Base-by-base conservation (phyloP, 2,113 vertebrate species). In the Edolisoma coerulescens region DNA sequence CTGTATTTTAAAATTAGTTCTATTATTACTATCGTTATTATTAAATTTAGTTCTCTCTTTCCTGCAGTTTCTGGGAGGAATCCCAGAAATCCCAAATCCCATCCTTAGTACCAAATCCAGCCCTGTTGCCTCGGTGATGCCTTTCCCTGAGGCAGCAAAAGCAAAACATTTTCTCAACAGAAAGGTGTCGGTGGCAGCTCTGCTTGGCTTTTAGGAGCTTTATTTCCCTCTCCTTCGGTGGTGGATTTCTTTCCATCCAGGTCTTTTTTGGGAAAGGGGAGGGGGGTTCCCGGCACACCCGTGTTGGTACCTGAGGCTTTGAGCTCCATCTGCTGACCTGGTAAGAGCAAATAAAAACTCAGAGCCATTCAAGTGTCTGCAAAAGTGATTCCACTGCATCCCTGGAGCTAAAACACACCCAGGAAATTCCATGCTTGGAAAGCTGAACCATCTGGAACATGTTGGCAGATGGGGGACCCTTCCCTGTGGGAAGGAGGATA, bases 171-270 rank as follows among this genome's bases (percentile, higher is more conserved):
- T 37, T n/a, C 5, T 42, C 21, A 33, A 8, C 39, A 10, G 4
- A 53, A 44, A 27, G 4, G 7, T 32, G 52, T 1, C 41, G 15
- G 22, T 24, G 41, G 52, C 79, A 75, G 79, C 47, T 71, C 50
- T 60, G 21, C 52, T 37, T 22, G 52, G 15, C 33, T 60, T 50
- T 20, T 3, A 10, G 69, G 39, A 60, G 21, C 10, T 75, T 12
- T 16, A 0, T 14, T 24, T 44, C 39, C 39, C 33, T 54, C 49
- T 60, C 11, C 18, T n/a, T 16, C 32, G 3, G 0, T 1, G 42
- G 18, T 7, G 64, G 23, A 4, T 42, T 27, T 37, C 15, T 47
- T 52, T 47, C 44, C 59, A 42, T 5, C 6, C 68, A 23, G 26
- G 18, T 6, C 0, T 14, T 27, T 44, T 52, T 15, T 1, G 5